These are phyloP conservation scores for Paguma larvata DNA, from an alignment of 2,797 vertebrate species.

Conservation along the genomic window DNA sequence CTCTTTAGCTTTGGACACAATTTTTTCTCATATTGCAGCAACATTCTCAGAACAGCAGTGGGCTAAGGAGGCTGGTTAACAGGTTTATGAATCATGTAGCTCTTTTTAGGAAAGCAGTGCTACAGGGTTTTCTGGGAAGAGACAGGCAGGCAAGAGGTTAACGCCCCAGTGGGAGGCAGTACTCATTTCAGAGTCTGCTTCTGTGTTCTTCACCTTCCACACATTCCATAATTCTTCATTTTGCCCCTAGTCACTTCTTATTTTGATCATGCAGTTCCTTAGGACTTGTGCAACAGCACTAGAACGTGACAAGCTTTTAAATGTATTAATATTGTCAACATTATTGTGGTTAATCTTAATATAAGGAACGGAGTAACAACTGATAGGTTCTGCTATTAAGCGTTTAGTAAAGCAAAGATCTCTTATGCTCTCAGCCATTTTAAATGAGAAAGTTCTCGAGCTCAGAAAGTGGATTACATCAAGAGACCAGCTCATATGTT, in stretches of 20 bases:
- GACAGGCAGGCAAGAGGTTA: background rate
- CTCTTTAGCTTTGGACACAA: background rate
- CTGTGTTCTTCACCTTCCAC: background rate
- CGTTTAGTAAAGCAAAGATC: conserved; percentile 68
- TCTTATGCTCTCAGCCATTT: conserved; percentile 61
- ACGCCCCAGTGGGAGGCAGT: background rate
- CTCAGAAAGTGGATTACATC: conserved; percentile 72
- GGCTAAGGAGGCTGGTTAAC: background rate
- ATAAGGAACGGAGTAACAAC: conserved; percentile 67
- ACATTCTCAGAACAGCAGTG: background rate
- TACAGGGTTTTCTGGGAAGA: background rate
- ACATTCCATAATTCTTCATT: conserved; percentile 53
- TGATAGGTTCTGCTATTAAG: conserved; percentile 73
- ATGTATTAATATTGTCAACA: conserved; percentile 74
- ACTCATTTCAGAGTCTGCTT: background rate
- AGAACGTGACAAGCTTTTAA: conserved; percentile 74
- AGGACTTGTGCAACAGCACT: conserved; percentile 61
- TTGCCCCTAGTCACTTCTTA: background rate
- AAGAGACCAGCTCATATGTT: conserved; percentile 68
- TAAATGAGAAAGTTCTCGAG: conserved; percentile 67
- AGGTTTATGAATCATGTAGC: background rate
- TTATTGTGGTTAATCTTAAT: conserved; percentile 83
- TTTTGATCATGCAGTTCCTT: conserved; percentile 59
- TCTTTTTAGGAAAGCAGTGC: background rate
- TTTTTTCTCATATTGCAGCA: background rate